These are phyloP conservation scores for Campoletis raptor DNA, from an alignment of 2,888 invertebrate species.

Conservation along the genomic window DNA sequence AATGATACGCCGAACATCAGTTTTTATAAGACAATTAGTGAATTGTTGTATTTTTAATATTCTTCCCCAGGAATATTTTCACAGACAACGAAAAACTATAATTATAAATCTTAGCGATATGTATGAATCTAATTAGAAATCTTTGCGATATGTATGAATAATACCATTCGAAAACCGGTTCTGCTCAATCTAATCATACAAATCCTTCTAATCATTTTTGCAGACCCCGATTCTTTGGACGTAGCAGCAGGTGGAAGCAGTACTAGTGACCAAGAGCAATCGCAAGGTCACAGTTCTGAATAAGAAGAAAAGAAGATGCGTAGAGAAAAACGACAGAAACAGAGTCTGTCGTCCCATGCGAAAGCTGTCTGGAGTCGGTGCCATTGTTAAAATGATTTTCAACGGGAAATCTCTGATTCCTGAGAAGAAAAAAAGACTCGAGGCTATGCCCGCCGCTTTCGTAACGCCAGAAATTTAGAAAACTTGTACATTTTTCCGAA, in stretches of 20 bases:
- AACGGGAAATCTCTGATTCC: slow-evolving; percentile 24
- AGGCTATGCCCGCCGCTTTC: slow-evolving; percentile 17
- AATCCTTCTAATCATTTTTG: not conserved
- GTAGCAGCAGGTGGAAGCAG: slow-evolving; percentile 78
- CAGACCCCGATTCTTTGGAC: slow-evolving; percentile 79
- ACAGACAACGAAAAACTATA: not conserved
- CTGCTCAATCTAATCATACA: not conserved
- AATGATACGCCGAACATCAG: too few species aligned
- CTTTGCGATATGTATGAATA: not conserved
- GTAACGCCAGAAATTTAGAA: slow-evolving; percentile 49
- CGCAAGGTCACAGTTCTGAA: slow-evolving; percentile 71
- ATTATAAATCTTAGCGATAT: not conserved
- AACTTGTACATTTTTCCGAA: slow-evolving; percentile 67
- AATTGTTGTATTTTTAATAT: too few species aligned
- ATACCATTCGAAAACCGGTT: not conserved
- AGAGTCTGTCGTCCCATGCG: not conserved
- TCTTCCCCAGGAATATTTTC: not conserved
- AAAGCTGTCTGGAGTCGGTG: slow-evolving; percentile 37
- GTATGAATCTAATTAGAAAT: not conserved
- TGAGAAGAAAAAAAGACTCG: slow-evolving; percentile 1
- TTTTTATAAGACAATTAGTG: too few species aligned
- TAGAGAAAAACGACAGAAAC: slow-evolving; percentile 17
- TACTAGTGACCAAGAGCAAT: slow-evolving; percentile 75
- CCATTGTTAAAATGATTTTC: slow-evolving; percentile 42
- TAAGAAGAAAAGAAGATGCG: slow-evolving; percentile 41